Evolutionary conservation across 2,888 invertebrate species (phyloP).

Genomic region (Sepiola atlantica): DNA sequence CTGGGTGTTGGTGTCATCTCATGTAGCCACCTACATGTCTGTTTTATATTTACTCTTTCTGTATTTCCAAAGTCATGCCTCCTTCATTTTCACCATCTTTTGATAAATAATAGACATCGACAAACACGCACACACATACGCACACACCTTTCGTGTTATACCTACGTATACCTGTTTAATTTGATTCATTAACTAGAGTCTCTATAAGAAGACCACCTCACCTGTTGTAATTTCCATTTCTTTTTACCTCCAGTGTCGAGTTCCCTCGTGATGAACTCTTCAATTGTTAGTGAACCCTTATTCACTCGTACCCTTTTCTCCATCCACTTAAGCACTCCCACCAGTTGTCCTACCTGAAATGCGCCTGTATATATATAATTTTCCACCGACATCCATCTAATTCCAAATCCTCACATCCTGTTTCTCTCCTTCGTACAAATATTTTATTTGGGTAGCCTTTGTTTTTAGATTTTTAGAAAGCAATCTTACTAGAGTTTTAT

Average conservation of each 20-base stretch:
- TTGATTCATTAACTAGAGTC: not conserved
- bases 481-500: not conserved
- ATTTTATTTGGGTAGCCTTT: not conserved
- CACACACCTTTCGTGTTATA: not conserved
- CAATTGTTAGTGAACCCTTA: not conserved
- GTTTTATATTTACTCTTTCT: not conserved
- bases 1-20: not conserved
- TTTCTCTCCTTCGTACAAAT: not conserved
- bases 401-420: not conserved
- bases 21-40: not conserved
- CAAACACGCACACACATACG: conserved; percentile 46
- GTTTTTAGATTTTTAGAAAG: not conserved
- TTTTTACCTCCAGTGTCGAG: not conserved
- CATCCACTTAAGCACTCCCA: not conserved
- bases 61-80: not conserved
- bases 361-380: not conserved
- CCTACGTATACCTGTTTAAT: not conserved
- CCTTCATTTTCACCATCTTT: not conserved
- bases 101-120: not conserved
- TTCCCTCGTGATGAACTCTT: not conserved
- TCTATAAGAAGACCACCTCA: not conserved
- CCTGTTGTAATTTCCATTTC: not conserved
- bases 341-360: not conserved
- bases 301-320: not conserved
- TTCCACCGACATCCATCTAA: not conserved